phyloP scores from a whole-genome alignment of 2,113 vertebrate genomes.

The Eclectus roratus region DNA sequence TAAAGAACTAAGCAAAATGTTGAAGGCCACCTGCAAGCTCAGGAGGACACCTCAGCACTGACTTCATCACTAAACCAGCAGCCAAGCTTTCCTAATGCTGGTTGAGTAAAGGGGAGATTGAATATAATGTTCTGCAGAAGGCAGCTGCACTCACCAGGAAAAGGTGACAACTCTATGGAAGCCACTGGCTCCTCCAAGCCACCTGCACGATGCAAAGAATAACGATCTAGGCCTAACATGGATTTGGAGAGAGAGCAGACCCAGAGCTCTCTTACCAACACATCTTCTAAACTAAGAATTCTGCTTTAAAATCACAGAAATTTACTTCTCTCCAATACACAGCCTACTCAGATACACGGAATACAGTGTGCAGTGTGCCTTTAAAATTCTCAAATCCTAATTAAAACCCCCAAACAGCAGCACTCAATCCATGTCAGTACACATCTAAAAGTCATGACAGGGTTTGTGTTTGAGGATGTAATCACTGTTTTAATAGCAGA shows the following conservation, averaged over 20 bases:
- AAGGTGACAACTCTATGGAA: not conserved
- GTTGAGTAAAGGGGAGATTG: not conserved
- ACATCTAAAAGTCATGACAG: rapidly evolving
- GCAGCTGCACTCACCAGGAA: not conserved
- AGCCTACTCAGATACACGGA: not conserved
- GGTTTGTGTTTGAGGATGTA: not conserved
- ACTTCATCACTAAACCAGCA: not conserved
- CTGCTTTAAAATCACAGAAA: not conserved
- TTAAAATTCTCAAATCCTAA: not conserved
- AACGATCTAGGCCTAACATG: not conserved
- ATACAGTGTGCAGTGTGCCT: not conserved
- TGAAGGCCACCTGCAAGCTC: not conserved
- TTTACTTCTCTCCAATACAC: not conserved
- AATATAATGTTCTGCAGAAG: not conserved
- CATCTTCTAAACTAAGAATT: not conserved
- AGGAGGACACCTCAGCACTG: not conserved
- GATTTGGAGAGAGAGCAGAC: not conserved
- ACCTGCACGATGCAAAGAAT: not conserved
- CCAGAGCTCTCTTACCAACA: not conserved
- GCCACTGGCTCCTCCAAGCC: not conserved
- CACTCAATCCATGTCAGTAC: not conserved
- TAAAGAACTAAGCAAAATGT: not conserved
- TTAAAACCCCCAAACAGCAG: not conserved
- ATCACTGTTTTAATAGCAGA: not conserved
- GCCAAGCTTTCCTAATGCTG: not conserved